Conservation (phyloP, 2,888 invertebrate species). For the Sarcophaga subvicina region DNA sequence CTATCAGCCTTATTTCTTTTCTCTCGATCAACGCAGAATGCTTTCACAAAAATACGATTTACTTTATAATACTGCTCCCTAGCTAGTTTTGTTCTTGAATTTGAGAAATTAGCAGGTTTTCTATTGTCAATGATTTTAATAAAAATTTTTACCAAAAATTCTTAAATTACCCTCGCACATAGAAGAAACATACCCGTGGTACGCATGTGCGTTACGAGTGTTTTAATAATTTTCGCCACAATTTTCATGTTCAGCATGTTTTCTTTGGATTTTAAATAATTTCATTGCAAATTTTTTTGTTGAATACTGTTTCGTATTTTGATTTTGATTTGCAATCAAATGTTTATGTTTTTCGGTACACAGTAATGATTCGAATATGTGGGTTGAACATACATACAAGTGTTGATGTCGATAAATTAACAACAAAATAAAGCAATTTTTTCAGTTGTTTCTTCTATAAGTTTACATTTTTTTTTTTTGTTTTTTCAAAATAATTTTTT, state of each 20-base stretch:
- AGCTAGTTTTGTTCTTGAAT: too few relatives aligned
- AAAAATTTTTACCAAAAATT: background rate
- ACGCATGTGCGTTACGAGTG: conserved; percentile 49
- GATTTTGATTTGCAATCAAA: conserved; percentile 52
- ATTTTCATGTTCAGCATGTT: conserved; percentile 42
- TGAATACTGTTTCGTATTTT: conserved; percentile 25
- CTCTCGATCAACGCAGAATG: too few relatives aligned
- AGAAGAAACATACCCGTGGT: conserved; percentile 24
- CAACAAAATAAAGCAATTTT: conserved; percentile 48
- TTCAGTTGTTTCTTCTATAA: background rate
- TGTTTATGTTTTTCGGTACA: conserved; percentile 20
- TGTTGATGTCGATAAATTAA: conserved; percentile 67
- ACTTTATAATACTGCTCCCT: too few relatives aligned
- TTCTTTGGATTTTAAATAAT: background rate
- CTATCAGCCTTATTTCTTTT: too few relatives aligned
- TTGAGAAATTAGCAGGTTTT: too few relatives aligned
- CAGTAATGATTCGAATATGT: conserved; percentile 57
- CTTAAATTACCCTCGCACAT: background rate
- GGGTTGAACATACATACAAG: conserved; percentile 67
- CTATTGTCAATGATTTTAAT: background rate
- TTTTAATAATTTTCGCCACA: conserved; percentile 57
- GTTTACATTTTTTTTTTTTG: background rate
- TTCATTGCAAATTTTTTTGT: background rate
- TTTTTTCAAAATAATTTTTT: conserved; percentile 41
- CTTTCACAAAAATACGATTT: too few relatives aligned